Conservation (phyloP, 2,113 vertebrate genomes). For the Tonatia bakeri region DNA sequence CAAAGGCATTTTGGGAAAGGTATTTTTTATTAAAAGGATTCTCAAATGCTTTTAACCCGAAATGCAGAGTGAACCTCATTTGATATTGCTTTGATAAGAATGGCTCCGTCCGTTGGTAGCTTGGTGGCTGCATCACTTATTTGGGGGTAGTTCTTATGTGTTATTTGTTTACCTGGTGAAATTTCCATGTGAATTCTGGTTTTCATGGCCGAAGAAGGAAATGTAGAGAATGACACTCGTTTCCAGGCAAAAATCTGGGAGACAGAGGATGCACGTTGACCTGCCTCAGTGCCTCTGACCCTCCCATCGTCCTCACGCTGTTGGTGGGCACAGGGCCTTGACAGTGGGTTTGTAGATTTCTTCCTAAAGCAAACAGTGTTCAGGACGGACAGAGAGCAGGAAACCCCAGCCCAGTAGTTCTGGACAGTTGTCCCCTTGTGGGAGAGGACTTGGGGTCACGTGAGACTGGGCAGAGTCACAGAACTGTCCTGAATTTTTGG, state of each 20-base stretch:
- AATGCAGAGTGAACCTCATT: conserved; percentile 16
- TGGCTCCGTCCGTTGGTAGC: neutral
- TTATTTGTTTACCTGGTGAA: neutral
- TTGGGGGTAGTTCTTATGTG: conserved; percentile 34
- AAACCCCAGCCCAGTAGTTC: neutral
- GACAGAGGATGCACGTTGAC: neutral
- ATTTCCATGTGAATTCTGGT: neutral
- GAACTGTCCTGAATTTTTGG: neutral
- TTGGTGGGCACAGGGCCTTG: neutral
- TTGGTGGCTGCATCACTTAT: neutral
- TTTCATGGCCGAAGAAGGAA: neutral
- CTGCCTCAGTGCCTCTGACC: neutral
- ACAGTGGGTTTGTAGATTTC: neutral
- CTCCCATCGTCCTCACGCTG: neutral
- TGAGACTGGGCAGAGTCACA: neutral
- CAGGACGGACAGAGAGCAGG: neutral
- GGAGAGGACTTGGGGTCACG: neutral
- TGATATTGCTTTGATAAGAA: conserved; percentile 35
- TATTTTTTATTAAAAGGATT: conserved; percentile 61
- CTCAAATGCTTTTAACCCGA: conserved; percentile 46
- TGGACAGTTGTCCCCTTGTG: neutral
- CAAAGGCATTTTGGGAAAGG: conserved; percentile 54
- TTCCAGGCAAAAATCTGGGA: neutral
- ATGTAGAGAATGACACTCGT: neutral
- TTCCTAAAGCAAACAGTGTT: neutral